Base-by-base conservation (phyloP, 2,888 invertebrate species). In the Acleris holmiana region DNA sequence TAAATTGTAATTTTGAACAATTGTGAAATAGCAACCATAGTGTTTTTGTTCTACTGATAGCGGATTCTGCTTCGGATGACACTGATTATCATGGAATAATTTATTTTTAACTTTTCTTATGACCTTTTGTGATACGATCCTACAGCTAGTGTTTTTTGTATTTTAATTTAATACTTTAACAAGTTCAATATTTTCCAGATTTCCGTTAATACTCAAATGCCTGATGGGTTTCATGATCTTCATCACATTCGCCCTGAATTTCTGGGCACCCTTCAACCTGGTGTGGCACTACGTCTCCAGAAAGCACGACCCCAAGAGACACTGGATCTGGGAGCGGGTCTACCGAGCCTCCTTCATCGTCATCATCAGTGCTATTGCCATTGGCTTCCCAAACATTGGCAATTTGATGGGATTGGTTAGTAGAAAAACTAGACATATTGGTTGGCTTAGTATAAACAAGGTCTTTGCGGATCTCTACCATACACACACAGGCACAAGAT, bases 181-280 rank as follows among this genome's bases (percentile, higher is more conserved):
- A 7, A 25, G 8, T 7, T 25, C 1, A 25, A 29, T 29, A 29
- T 50, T 53, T 71, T 76, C 18, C 83, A 92, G 91, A 40, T 89
- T 91, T 19, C 91, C 91, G 15, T 82, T 84, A 41, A 76, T 89
- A 2, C 71, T 92, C 0, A 91, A 91, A 71, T 83, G 79, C 41
- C 61, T 91, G 15, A 91, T 92, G 86, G 91, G 83, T 0, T 60
- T 88, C 0, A 90, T 92, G 90, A 91, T 91, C n/a, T 91, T 88
- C 68, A 81, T 91, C 15, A 92, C 91, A 0, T 91, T 89, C 15
- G 91, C 89, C 0, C 75, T 92, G 0, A 91, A 91, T 71, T 92
- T 88, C 74, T 92, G 90, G 90, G 90, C 90, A 0, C 91, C 91
- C 0, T 92, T 92, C 74, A 90, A 91, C 69, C 73, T 92, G 17